These are phyloP conservation scores for Nanorana parkeri DNA, from an alignment of 2,113 vertebrate species.

Conservation along the genomic window DNA sequence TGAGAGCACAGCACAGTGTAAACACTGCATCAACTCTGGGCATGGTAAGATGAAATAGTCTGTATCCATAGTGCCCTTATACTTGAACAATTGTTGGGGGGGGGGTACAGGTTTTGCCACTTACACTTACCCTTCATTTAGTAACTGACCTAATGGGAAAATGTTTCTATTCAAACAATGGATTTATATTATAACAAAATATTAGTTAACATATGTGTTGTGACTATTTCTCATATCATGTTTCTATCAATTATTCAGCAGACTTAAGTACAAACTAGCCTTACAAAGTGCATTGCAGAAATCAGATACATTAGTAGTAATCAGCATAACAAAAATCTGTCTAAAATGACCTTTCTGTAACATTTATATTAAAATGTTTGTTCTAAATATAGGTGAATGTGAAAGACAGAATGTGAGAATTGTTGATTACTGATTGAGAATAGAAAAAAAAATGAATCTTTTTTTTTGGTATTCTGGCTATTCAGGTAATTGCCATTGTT, in stretches of 20 bases:
- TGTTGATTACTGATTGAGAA: constrained; percentile 14
- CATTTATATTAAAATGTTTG: constrained; percentile 31
- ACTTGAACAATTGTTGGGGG: too few relatives aligned
- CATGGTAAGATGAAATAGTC: too few relatives aligned
- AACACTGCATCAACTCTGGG: too few relatives aligned
- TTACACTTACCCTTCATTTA: too few relatives aligned
- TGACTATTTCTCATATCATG: constrained; percentile 14
- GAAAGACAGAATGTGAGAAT: background rate
- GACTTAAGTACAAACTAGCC: background rate
- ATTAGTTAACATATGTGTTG: background rate
- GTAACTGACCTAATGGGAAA: too few relatives aligned
- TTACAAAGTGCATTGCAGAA: background rate
- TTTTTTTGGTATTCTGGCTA: too few relatives aligned
- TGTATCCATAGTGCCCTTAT: too few relatives aligned
- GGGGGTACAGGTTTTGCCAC: too few relatives aligned
- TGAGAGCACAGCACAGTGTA: too few relatives aligned
- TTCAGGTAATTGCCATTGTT: too few relatives aligned
- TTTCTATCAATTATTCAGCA: constrained; percentile 45
- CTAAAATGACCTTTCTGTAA: constrained; percentile 47
- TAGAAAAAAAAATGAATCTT: background rate
- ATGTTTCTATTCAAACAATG: too few relatives aligned
- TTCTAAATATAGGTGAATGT: constrained; percentile 29
- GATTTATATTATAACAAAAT: background rate
- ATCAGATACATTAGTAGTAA: constrained; percentile 24
- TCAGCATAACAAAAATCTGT: constrained; percentile 23